Base-by-base conservation (phyloP, 2,888 invertebrate genomes). In the Lamproptera curius region DNA sequence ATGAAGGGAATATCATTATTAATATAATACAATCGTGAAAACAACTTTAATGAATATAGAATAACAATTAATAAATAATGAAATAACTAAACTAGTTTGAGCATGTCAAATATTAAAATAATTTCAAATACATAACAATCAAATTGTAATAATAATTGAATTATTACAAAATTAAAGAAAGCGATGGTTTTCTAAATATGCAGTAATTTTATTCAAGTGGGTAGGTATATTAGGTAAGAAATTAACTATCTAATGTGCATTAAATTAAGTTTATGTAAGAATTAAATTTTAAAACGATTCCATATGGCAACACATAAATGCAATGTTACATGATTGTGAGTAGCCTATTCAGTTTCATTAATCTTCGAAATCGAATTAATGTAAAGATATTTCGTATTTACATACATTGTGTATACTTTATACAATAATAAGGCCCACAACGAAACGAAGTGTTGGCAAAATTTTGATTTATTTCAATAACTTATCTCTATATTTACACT, bases 271-370 rank as follows among this genome's bases (percentile, higher is more conserved):
- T 31, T 5, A 31, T 31, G 33, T 16, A 9, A 31, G 31, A 37
- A 11, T 28, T 38, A 15, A 15, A 35, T 34, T 33, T 45, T 42
- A 51, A 28, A 38, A 15, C 11, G 38, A 45, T 33, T 53, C 16
- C 14, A 51, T 66, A 64, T 64, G 64, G 65, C 63, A 66, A 60
- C 62, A 58, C 37, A 53, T 62, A 63, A 64, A 64, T 66, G 63
- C 65, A 64, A 50, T 44, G 42, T 55, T 48, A 55, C 53, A 53
- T 51, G 57, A 35, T 47, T 46, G 42, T 6, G 14, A 46, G 41
- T 40, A 41, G 38, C 31, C 35, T 9, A 20, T 33, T 13, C 14
- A 2, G 20, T 23, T 38, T 4, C 20, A 20, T 20, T 20, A 6
- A 3, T 6, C 4, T 20, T 20, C 20, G 6, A 20, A 20, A n/a